Evolutionary conservation across 1,140 invertebrate genomes (phyloP), one percentile per base, ranked within the genome.

Genomic region (Pogonus chalceus): DNA sequence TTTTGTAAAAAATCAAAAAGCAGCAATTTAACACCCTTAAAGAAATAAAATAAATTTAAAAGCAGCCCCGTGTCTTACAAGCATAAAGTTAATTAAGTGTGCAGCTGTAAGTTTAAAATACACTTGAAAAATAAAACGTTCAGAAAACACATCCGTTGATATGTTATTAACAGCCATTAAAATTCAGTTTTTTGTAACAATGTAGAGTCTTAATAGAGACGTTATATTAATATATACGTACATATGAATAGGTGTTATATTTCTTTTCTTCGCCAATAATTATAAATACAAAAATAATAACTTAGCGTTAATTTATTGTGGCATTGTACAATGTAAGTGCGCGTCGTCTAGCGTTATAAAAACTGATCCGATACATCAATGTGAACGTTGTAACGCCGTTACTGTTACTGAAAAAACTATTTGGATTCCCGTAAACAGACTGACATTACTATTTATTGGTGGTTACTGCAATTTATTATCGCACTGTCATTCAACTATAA

Each of bases 381-480:
- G 26, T 14, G 14, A 4, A 31, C 26, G 26, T 14, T 14, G 26
- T 31, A 7, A 31, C 26, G 26, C 26, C 26, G 26, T 31, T 31
- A 31, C 26, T 7, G 7, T 31, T 31, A 4, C 7, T 31, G 26
- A 31, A 31, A 31, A 31, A 31, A 14, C 26, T 4, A 31, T 14
- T n/a, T 31, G 37, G 18, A 12, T 43, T 43, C 37, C 18, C 37
- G 37, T 43, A 43, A 43, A 43, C 4, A 7, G 9, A 18, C 3
- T 43, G 37, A 43, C 37, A 18, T 16, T 9, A 43, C 37, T 43
- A 43, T 43, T 43, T 43, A 43, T 43, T 43, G 37, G 9, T 16
- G 18, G 3, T 14, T 14, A 31, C 4, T 31, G 26, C 26, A 7
- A 31, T 31, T 7, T 31, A 31, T 31, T 31, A 31, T 14, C 14